Conservation (phyloP, 1,140 invertebrate genomes). For the Saccostrea glomerata region DNA sequence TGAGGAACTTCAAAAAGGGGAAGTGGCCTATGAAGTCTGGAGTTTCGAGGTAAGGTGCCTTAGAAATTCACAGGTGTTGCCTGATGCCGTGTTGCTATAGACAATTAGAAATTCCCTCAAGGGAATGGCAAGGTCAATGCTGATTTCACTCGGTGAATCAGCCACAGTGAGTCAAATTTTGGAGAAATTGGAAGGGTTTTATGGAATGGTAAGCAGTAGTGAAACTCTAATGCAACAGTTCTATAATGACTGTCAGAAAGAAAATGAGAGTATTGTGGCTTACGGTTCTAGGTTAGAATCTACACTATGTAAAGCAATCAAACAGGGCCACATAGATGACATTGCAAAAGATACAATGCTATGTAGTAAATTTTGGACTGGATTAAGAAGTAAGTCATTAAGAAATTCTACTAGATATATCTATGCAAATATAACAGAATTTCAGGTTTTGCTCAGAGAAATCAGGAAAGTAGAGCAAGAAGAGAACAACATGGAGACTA, state of each 20-base stretch:
- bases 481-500: background rate
- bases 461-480: slow-evolving; percentile 29
- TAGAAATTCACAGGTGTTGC: background rate
- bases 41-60: slow-evolving; percentile 18
- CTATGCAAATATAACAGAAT: slow-evolving; percentile 4
- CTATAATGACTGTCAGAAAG: slow-evolving; percentile 36
- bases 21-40: slow-evolving; percentile 23
- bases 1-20: slow-evolving; percentile 19
- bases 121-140: slow-evolving; percentile 2
- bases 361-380: slow-evolving; percentile 31
- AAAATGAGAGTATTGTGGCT: slow-evolving; percentile 8
- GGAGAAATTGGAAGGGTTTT: slow-evolving; percentile 35
- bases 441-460: background rate
- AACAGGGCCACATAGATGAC: background rate
- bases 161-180: slow-evolving; percentile 20
- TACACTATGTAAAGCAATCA: slow-evolving; percentile 11
- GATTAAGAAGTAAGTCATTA: background rate
- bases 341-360: slow-evolving; percentile 8
- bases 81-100: background rate
- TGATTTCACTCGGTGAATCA: background rate
- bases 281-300: slow-evolving; percentile 35
- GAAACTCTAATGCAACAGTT: slow-evolving; percentile 32
- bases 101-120: slow-evolving; percentile 26
- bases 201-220: slow-evolving; percentile 17
- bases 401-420: background rate